Percentiles rank a stretch among this genome's conserved stretches.
Evolutionary conservation across 2,888 invertebrate species (phyloP).

Genomic region (Cantharis lateralis): DNA sequence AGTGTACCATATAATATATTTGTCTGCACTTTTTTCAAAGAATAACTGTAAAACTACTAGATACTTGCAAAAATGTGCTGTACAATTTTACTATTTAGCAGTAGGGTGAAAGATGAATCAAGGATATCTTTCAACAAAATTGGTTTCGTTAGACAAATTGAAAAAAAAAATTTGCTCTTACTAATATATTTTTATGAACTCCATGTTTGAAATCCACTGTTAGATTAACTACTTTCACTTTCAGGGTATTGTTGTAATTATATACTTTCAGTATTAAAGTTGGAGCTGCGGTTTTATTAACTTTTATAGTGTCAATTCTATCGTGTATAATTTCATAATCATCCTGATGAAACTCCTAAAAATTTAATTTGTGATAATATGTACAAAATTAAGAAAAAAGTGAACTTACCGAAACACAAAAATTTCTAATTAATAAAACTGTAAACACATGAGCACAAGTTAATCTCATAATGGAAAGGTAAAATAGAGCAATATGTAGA

Average conservation of each 20-base stretch:
- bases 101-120: too few species aligned
- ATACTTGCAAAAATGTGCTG: too few species aligned
- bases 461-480: background rate
- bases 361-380: too few species aligned
- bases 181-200: background rate
- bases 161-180: background rate
- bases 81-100: too few species aligned
- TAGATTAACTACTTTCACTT: background rate
- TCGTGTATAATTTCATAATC: constrained; percentile 10
- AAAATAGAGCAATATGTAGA: too few species aligned
- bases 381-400: too few species aligned
- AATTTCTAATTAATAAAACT: background rate
- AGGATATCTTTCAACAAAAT: too few species aligned
- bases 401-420: background rate
- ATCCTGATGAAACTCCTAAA: background rate
- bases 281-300: background rate
- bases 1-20: too few species aligned
- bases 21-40: too few species aligned
- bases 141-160: too few species aligned
- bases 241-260: background rate
- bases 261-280: background rate
- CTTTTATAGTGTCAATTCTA: background rate
- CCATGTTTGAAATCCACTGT: background rate
- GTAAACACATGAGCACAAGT: background rate
- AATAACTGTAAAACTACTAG: too few species aligned